Percentiles rank a stretch among this genome's conserved stretches.
phyloP scores from a whole-genome alignment of 2,797 vertebrate species.

The Octomys mimax region DNA sequence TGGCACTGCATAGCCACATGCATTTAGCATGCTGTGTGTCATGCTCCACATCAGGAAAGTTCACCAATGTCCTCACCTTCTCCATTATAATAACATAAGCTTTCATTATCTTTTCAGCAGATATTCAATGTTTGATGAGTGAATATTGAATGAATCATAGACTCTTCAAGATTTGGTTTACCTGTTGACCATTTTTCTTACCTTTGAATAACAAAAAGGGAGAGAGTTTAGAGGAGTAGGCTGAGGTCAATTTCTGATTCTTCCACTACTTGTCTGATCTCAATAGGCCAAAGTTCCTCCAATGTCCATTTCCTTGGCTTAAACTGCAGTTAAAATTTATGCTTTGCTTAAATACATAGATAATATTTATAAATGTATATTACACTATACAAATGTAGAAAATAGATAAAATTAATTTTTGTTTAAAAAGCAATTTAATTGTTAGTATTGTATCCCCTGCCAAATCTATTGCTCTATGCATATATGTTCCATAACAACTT shows the following conservation, averaged over 20 bases:
- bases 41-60: neutral
- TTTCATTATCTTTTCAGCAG: neutral
- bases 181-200: neutral
- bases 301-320: neutral
- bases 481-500: slow-evolving; percentile 39
- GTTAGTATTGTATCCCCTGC: neutral
- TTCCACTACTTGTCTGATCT: neutral
- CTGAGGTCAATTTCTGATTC: slow-evolving; percentile 26
- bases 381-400: slow-evolving; percentile 13
- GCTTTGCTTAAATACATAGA: neutral
- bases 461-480: neutral
- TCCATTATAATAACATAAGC: neutral
- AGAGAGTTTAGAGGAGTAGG: neutral
- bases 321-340: neutral
- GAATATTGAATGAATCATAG: neutral
- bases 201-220: neutral
- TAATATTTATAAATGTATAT: neutral
- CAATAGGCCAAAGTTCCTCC: neutral
- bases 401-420: slow-evolving; percentile 15
- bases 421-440: neutral
- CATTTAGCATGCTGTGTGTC: rapidly evolving
- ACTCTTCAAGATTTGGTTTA: neutral
- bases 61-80: neutral
- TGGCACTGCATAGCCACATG: too few species aligned
- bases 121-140: neutral